Conservation (phyloP, 2,888 invertebrate genomes). For the Hemithea aestivaria region DNA sequence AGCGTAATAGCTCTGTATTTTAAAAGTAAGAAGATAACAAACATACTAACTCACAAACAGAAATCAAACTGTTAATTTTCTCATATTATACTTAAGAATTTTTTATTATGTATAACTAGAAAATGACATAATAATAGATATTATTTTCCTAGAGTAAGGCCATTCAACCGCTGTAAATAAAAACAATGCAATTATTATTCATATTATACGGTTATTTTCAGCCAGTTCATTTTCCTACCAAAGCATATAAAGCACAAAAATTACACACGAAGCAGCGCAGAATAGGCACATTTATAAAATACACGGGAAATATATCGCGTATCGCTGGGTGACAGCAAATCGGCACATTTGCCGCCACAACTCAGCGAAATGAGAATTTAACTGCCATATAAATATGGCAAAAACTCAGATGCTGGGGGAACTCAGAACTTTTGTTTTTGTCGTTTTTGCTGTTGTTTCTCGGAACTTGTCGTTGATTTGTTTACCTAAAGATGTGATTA, state of each 20-base stretch:
- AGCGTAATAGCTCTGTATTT: too few species aligned
- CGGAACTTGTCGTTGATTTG: too few species aligned
- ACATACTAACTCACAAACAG: too few species aligned
- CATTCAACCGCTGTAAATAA: neutral
- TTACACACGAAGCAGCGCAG: conserved; percentile 12
- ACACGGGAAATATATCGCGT: conserved; percentile 16
- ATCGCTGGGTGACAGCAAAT: conserved; percentile 18
- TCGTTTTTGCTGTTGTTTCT: conserved; percentile 14
- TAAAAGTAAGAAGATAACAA: too few species aligned
- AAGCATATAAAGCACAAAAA: conserved; percentile 10
- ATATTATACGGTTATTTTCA: neutral
- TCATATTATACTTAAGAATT: too few species aligned
- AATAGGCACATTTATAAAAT: conserved; percentile 15
- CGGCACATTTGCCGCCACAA: conserved; percentile 16
- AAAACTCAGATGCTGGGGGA: conserved; percentile 11
- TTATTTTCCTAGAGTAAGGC: too few species aligned
- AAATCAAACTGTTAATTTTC: too few species aligned
- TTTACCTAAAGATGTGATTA: too few species aligned
- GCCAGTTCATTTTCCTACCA: neutral
- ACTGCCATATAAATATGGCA: conserved; percentile 21
- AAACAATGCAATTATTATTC: conserved; percentile 1
- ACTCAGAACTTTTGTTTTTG: conserved; percentile 21
- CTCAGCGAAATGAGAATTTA: conserved; percentile 22
- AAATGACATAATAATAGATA: too few species aligned
- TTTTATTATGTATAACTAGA: too few species aligned